Base-by-base conservation (phyloP, 2,797 vertebrate genomes). In the Aplochiton taeniatus region DNA sequence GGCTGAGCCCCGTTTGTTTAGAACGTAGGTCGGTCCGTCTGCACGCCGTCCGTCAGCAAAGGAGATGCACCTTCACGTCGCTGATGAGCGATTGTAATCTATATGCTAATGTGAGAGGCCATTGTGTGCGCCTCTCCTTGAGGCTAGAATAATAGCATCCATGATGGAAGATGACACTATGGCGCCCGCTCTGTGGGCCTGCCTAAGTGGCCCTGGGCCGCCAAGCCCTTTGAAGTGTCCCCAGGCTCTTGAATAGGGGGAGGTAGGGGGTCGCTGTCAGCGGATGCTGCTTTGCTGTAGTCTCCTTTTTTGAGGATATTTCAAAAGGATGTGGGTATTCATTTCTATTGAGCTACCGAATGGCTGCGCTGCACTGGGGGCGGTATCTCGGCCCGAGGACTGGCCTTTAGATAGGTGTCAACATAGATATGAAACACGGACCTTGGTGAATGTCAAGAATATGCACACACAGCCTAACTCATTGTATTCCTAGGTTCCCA, bases 81-180 rank as follows among this genome's bases (percentile, higher is more conserved):
- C n/a, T 18, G 13, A 11, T n/a, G 19, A 57, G 47, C 72, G 65
- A 42, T 44, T 68, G 67, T 79, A 50, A 68, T 76, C 48, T 76
- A 69, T 55, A 86, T 80, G 76, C 77, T 80, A 74, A 84, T 76
- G 58, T 50, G 43, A 74, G 59, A 50, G 53, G 56, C 19, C 49
- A 57, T 42, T 43, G 47, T 17, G 61, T 61, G 12, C 1, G 8
- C 57, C 60, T 1, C 43, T 16, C 53, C 55, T 63, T 9, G 57
- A 70, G 50, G 19, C 69, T 65, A 68, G 66, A 61, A 72, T 66
- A 68, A 31, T 45, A 11, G 63, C 54, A 52, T 47, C 48, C 19
- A 57, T 63, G 64, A 73, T 53, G 60, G 52, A 62, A 47, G 72
- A 31, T 31, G 31, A 18, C 50, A 8, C 57, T 61, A 6, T 31